Evolutionary conservation across 2,797 vertebrate species (phyloP), one percentile per base, ranked within the genome.

Genomic region (Cynodonichthys magdalenae): DNA sequence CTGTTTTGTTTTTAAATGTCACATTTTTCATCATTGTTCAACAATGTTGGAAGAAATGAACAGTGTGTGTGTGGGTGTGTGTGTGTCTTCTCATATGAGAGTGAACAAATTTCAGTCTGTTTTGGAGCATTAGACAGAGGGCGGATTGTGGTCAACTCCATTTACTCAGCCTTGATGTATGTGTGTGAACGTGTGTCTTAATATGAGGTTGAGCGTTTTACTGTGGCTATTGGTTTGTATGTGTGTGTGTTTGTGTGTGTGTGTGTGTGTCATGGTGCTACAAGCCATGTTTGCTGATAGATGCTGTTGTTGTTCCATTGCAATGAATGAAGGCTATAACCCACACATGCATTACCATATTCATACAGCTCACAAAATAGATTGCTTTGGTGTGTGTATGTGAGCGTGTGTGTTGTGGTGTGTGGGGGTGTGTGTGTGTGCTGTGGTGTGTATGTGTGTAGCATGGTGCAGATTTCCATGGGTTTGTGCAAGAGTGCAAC

Each of bases 81-180:
- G 50, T 64, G 74, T 66, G 31, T 48, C 17, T 52, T 29, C 6
- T 39, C 17, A 6, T 68, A 57, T 42, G 47, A 54, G 66, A 54
- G 69, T 70, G 75, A 79, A 85, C 79, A 74, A 0, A 69, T 82
- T 75, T 79, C 66, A 81, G 51, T 67, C 28, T 71, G 74, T 82
- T 64, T 77, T 78, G 75, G 64, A 61, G 71, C 66, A 65, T 79
- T 79, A 81, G 69, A 88, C 74, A 75, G 75, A 77, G 86, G 86
- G 79, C 83, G 88, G 67, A 81, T 64, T 78, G 81, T 86, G 86
- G 86, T 88, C 88, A 89, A 85, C 70, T 83, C 78, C 71, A 87
- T 90, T 86, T 87, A 84, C 87, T 80, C 80, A 74, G 71, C 50
- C 27, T 62, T 59, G 44, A 59, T n/a, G 27, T 52, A 19, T 63